Evolutionary conservation across 2,113 vertebrate species (phyloP), one percentile per base, ranked within the genome.

Genomic region (Megaleporinus macrocephalus): DNA sequence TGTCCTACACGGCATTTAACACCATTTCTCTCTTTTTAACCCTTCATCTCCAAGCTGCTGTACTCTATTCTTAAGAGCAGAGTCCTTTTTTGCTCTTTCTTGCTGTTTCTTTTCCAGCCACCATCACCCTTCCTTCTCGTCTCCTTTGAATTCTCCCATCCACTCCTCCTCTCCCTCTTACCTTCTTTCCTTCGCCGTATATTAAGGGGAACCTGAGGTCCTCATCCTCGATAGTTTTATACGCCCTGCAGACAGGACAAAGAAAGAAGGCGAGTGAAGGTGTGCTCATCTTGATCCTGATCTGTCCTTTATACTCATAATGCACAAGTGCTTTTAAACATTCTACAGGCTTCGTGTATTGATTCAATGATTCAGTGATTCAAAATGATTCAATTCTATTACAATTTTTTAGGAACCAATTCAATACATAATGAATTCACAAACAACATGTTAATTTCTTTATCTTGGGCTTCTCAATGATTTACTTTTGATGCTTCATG

Each of bases 161-260:
- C 30, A 66, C 72, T 53, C 53, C 10, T 83, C 76, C 77, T 74
- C 72, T 41, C 27, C 53, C 6, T 20, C 93, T 88, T 92, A 97
- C 96, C 95, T 97, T 97, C 89, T 97, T 97, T 85, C 96, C 96
- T 95, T 97, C 96, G 20, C 87, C 87, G 11, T 87, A 89, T 82
- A 88, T 86, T 75, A 87, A 73, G 29, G 89, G 87, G 79, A 89
- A 89, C 66, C 80, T 80, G 47, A 89, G 86, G 76, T 89, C 87
- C 16, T 88, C 95, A 33, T 96, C 95, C 84, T 95, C 95, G 80
- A 97, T 96, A 88, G 93, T 96, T 94, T 97, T 97, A 91, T 97
- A 97, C 5, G 87, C 87, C 87, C 89, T 89, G 78, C 16, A 78
- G 36, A 81, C 27, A 76, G 14, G 44, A 79, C 51, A 55, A 36